Conservation (phyloP, 2,888 invertebrate genomes). For the Creontiades dilutus region DNA sequence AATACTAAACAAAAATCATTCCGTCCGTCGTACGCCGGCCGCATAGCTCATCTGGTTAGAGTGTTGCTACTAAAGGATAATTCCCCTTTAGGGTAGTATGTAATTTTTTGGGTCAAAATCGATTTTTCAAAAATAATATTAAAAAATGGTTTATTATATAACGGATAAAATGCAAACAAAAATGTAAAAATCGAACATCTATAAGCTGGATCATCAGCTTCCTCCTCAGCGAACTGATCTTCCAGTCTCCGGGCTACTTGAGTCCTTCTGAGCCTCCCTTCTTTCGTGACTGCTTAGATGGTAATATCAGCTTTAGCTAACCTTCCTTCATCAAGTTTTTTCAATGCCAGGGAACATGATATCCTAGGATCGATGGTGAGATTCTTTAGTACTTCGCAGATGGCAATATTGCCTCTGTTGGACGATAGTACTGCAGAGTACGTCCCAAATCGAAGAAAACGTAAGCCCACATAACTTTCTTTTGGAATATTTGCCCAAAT, state of each 20-base stretch:
- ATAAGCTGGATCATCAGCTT: conserved; percentile 28
- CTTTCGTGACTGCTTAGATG: not conserved
- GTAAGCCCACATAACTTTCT: conserved; percentile 68
- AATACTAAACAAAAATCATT: too few species aligned
- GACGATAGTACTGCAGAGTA: conserved; percentile 37
- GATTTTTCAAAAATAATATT: conserved; percentile 12
- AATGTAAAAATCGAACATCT: too few species aligned
- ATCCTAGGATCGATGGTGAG: conserved; percentile 14
- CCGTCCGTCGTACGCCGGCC: too few species aligned
- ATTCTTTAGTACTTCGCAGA: conserved; percentile 26
- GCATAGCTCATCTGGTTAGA: too few species aligned
- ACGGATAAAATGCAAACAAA: not conserved
- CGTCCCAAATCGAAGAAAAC: conserved; percentile 68
- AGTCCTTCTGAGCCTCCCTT: conserved; percentile 1
- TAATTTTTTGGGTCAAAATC: conserved; percentile 27
- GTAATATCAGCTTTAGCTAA: conserved; percentile 16
- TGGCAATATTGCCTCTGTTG: conserved; percentile 29
- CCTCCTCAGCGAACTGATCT: conserved; percentile 16
- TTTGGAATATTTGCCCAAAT: conserved; percentile 71
- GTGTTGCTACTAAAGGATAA: too few species aligned
- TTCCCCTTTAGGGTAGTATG: too few species aligned
- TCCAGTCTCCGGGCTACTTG: conserved; percentile 15
- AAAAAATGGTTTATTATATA: not conserved
- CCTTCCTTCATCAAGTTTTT: conserved; percentile 20
- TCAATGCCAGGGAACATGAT: conserved; percentile 8